These are phyloP conservation scores for Lathronympha strigana DNA, from an alignment of 2,888 invertebrate species.

Conservation along the genomic window DNA sequence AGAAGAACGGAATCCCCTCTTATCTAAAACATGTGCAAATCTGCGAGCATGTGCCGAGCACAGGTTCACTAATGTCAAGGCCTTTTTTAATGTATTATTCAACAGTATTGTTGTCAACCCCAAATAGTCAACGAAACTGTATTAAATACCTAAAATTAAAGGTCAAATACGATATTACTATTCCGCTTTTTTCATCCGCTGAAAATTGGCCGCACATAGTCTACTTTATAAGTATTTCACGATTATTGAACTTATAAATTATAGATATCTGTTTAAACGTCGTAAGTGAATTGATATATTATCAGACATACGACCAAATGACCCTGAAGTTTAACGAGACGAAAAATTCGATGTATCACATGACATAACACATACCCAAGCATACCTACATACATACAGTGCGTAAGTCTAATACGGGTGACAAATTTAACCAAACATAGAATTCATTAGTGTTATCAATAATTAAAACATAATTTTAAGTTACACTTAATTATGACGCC, in stretches of 20 bases:
- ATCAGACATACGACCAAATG: not conserved
- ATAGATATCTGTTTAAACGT: not conserved
- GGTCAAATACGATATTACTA: not conserved
- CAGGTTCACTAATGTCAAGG: conserved; percentile 6
- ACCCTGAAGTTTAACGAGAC: not conserved
- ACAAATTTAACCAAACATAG: too few relatives aligned
- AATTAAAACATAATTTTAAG: too few relatives aligned
- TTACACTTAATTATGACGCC: too few relatives aligned
- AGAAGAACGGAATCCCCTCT: not conserved
- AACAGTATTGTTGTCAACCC: not conserved
- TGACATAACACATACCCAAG: conserved; percentile 2
- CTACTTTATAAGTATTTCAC: not conserved
- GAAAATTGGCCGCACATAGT: conserved; percentile 5
- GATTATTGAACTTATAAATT: conserved; percentile 1
- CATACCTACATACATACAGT: not conserved
- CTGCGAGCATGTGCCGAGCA: not conserved
- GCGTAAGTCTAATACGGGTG: too few relatives aligned
- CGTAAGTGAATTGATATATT: not conserved
- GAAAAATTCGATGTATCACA: conserved; percentile 7
- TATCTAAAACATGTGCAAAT: not conserved
- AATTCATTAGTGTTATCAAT: too few relatives aligned
- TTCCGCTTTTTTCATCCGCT: conserved; percentile 19
- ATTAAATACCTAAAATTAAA: conserved; percentile 7
- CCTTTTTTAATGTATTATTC: conserved; percentile 3
- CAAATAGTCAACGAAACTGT: not conserved